These are phyloP conservation scores for Aldabrachelys gigantea DNA, from an alignment of 2,113 vertebrate genomes.

Conservation along the genomic window DNA sequence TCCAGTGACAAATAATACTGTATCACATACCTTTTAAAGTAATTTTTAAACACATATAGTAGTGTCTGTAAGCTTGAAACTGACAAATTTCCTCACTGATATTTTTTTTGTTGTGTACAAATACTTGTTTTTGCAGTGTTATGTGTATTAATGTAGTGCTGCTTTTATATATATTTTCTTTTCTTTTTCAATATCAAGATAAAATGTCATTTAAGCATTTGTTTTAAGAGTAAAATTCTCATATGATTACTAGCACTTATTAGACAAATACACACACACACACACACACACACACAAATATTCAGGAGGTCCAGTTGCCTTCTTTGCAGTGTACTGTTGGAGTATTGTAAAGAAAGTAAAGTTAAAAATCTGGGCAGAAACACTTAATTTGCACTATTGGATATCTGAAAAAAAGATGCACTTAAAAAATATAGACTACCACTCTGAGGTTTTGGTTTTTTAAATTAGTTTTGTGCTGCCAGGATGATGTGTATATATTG, in stretches of 20 bases:
- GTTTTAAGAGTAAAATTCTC: not conserved
- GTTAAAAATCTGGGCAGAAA: not conserved
- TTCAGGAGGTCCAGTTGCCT: not conserved
- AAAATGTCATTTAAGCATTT: not conserved
- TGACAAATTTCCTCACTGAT: not conserved
- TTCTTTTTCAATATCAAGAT: not conserved
- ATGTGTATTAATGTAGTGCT: not conserved
- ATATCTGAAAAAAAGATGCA: not conserved
- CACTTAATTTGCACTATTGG: fast-evolving
- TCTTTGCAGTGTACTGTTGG: not conserved
- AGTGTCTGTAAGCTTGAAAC: not conserved
- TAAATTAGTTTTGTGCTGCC: not conserved
- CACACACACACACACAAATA: not conserved
- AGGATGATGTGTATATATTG: not conserved
- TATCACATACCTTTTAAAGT: not conserved
- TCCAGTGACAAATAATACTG: not conserved
- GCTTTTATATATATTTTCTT: not conserved
- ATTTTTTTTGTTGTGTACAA: not conserved
- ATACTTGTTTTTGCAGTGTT: not conserved
- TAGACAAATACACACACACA: not conserved
- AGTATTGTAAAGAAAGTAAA: not conserved
- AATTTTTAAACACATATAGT: not conserved
- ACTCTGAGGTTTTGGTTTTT: not conserved
- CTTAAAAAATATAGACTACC: not conserved
- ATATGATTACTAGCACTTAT: not conserved